A percentile compares a stretch with the other conserved stretches of the same genome.
Evolutionary conservation across 2,888 invertebrate species (phyloP).

Genomic region (Brassicogethes aeneus): DNA sequence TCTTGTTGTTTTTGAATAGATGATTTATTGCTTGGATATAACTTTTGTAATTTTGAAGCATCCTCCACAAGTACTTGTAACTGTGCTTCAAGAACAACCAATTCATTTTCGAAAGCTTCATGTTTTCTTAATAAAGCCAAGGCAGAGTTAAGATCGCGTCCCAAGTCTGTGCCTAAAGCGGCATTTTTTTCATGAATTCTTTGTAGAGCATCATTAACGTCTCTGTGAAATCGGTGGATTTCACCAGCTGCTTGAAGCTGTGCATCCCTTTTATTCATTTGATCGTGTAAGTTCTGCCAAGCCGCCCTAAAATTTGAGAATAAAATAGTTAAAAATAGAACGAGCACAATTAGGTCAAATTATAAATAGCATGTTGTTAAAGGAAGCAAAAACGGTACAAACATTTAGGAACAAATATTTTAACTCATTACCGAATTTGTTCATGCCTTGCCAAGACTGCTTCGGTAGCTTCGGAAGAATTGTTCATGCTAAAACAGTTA

Average conservation of each 20-base stretch:
- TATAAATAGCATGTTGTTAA: too few relatives aligned
- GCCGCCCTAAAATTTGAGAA: constrained; percentile 44
- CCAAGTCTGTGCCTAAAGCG: constrained; percentile 68
- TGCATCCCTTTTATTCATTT: constrained; percentile 78
- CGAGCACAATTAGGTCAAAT: too few relatives aligned
- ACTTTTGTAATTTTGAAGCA: constrained; percentile 73
- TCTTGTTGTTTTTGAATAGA: constrained; percentile 84
- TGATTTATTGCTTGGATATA: constrained; percentile 86
- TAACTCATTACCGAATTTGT: too few relatives aligned
- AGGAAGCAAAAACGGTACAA: too few relatives aligned
- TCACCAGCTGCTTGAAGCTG: constrained; percentile 91
- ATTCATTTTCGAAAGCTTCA: constrained; percentile 88
- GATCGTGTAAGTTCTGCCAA: constrained; percentile 83
- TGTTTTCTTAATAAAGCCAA: constrained; percentile 75
- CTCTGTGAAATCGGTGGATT: constrained; percentile 95
- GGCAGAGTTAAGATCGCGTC: constrained; percentile 79
- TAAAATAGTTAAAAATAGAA: not conserved
- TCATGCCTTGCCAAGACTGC: too few relatives aligned
- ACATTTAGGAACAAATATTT: too few relatives aligned
- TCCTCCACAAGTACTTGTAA: constrained; percentile 87
- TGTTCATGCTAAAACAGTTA: too few relatives aligned
- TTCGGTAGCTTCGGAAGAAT: too few relatives aligned
- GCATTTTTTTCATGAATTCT: constrained; percentile 86
- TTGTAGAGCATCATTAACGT: constrained; percentile 83
- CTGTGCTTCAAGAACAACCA: constrained; percentile 86